Base-by-base conservation (phyloP, 2,113 vertebrate species). In the Poeciliopsis turrubarensis region DNA sequence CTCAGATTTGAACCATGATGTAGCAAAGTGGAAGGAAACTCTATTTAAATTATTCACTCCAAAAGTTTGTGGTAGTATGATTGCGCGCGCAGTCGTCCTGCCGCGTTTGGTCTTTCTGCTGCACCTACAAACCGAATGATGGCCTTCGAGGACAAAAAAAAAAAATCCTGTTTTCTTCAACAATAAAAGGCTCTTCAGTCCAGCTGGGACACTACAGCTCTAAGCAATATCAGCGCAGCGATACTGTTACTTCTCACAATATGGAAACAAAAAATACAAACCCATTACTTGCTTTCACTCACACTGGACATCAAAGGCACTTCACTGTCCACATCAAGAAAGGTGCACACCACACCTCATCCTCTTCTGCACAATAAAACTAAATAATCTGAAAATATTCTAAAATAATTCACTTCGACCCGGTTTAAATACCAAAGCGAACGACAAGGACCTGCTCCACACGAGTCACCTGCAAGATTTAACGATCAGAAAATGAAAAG, bases 241-340 rank as follows among this genome's bases (percentile, higher is more conserved):
- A 82, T 84, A 87, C 86, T 19, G 68, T 71, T 32, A 70, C 76
- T 65, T 37, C 72, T 63, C 13, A 70, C 65, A 63, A 77, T 4
- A 19, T 11, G 44, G 17, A n/a, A 70, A 25, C 14, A 31, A 30
- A 72, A 74, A 68, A 32, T 78, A 19, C 60, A 66, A 27, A 47
- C 76, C 66, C 3, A 5, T 14, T 44, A 29, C 68, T 68, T 70
- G 69, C 79, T 72, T 80, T 72, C 77, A 77, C 60, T 85, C 79
- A 80, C 29, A 73, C 77, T 70, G 78, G 85, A 92, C 91, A 78
- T 88, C 90, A 90, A 92, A 93, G 92, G 92, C 93, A 94, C 93
- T 94, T 94, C 79, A 89, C 91, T 80, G 68, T 87, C 75, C 84
- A 86, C 81, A 66, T 89, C 60, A 67, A 90, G 63, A 90, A 74